phyloP scores from a whole-genome alignment of 2,113 vertebrate species.

The Sapajus apella region DNA sequence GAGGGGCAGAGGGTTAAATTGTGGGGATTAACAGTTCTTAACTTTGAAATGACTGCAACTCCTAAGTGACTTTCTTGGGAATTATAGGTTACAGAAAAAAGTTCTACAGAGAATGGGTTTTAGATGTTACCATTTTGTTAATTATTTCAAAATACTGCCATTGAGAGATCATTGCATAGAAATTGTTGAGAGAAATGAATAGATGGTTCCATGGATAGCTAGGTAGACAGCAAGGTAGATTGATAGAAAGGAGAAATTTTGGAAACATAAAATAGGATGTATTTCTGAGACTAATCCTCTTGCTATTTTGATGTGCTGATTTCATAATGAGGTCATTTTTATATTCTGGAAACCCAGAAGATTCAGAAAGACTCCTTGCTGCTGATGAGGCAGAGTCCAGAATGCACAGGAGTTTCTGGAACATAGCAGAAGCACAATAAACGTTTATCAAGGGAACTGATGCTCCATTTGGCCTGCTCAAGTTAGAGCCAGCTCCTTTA shows the following conservation, averaged over 20 bases:
- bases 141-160: background rate
- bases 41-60: background rate
- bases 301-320: constrained; percentile 11
- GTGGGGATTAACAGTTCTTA: background rate
- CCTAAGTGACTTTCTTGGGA: constrained; percentile 1
- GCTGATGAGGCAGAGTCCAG: background rate
- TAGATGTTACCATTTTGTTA: constrained; percentile 27
- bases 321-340: constrained; percentile 2
- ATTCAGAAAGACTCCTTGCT: constrained; percentile 29
- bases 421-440: background rate
- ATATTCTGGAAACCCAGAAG: constrained; percentile 5
- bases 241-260: background rate
- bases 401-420: background rate
- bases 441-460: background rate
- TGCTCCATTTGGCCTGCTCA: constrained; percentile 1
- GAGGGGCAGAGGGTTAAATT: background rate
- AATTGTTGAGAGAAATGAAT: background rate
- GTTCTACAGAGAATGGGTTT: background rate
- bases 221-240: background rate
- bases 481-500: background rate
- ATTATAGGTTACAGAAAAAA: background rate
- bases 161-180: background rate
- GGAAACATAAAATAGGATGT: background rate
- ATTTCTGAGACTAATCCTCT: constrained; percentile 38
- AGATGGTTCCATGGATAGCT: background rate